Evolutionary conservation across 2,797 vertebrate genomes (phyloP), one percentile per base, ranked within the genome.

Genomic region (Rhabdophis nuchalis): DNA sequence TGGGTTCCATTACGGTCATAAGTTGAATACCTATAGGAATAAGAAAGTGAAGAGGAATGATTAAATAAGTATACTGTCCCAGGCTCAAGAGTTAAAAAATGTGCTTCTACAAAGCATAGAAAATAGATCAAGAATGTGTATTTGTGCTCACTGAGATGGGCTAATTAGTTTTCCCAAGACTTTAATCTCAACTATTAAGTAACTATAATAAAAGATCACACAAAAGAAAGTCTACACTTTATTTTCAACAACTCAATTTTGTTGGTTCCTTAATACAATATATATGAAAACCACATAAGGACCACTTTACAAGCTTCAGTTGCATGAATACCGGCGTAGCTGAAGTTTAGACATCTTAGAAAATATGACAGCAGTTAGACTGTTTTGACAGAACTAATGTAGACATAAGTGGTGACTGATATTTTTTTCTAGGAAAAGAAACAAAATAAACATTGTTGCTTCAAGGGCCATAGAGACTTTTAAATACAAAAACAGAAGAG

Each of bases 351-450:
- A 86, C 61, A 52, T 89, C 91, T 88, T 77, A 91, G 88, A 89
- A 93, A 68, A 89, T 92, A 93, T 91, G 86, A 93, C 32, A 60
- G 58, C 50, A 57, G 82, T 87, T 89, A 72, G 1, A 50, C 32
- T 92, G 72, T 93, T 95, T 89, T 93, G 90, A 88, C 88, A 88
- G 72, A 86, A 86, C 32, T 93, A 88, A 90, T 87, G 92, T 87
- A 54, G 72, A 52, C 36, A 52, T 89, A 90, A 93, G n/a, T 87
- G 91, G 86, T 77, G 54, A 54, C 85, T 85, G 23, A 5, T 41
- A 77, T 92, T 91, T 93, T 88, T 92, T 95, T 92, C 88, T 32
- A 93, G 87, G 52, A 90, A 92, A 77, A 0, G 89, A 56, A 88
- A 50, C 36, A 88, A 94, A 95, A 94, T 72, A 86, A 89, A 94